Conservation (phyloP, 2,113 vertebrate genomes). For the Illadopsis cleaveri region DNA sequence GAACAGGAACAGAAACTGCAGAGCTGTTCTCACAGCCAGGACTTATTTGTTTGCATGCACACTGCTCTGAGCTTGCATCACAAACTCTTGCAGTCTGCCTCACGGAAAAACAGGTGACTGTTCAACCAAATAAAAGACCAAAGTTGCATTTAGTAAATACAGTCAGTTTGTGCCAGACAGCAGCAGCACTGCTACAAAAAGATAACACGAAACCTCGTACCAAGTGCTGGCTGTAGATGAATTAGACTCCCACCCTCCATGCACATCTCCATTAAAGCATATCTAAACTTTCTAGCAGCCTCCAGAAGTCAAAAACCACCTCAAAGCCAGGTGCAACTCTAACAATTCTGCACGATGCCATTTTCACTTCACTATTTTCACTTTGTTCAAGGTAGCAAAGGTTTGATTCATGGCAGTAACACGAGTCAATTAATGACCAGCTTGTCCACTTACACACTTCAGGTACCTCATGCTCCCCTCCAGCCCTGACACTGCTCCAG, state of each 20-base stretch:
- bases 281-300: constrained; percentile 9
- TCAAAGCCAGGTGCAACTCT: constrained; percentile 8
- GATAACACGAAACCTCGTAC: not conserved
- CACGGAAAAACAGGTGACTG: not conserved
- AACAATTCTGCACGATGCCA: not conserved
- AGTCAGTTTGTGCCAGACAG: not conserved
- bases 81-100: not conserved
- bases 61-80: not conserved
- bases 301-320: constrained; percentile 27
- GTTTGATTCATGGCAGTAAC: not conserved
- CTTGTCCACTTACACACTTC: constrained; percentile 30
- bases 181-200: not conserved
- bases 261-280: not conserved
- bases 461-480: not conserved
- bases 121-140: not conserved
- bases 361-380: constrained; percentile 42
- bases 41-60: not conserved
- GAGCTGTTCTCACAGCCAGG: not conserved
- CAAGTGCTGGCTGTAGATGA: constrained; percentile 25
- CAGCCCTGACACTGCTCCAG: not conserved
- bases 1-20: constrained; percentile 34
- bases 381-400: not conserved
- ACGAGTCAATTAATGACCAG: not conserved
- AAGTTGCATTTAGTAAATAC: constrained; percentile 9
- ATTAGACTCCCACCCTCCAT: constrained; percentile 30